phyloP scores from a whole-genome alignment of 2,113 vertebrate genomes.

The Lepisosteus oculatus region DNA sequence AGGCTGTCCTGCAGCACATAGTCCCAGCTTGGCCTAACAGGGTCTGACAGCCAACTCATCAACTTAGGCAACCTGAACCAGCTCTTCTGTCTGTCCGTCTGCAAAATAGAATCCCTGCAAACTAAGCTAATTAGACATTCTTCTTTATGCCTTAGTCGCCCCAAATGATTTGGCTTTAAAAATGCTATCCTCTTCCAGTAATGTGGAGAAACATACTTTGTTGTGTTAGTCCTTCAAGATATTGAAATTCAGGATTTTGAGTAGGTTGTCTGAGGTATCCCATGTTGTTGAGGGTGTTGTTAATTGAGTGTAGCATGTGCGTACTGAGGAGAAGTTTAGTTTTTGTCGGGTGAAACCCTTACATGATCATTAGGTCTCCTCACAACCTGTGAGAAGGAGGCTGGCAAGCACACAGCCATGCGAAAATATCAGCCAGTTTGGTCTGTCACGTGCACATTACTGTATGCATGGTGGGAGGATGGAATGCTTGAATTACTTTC shows the following conservation, averaged over 20 bases:
- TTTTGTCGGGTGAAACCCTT: no score
- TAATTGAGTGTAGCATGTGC: no score
- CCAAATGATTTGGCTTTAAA: no score
- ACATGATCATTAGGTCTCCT: no score
- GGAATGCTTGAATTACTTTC: slow-evolving; percentile 9
- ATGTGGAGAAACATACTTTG: background rate
- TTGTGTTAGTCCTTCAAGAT: background rate
- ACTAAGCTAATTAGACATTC: background rate
- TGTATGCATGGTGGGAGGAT: background rate
- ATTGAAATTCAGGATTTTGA: no score
- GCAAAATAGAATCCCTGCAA: background rate
- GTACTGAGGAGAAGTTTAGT: no score
- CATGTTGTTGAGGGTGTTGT: no score
- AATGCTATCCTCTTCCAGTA: no score
- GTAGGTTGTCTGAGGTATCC: no score
- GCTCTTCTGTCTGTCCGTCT: background rate
- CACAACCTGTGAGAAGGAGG: no score
- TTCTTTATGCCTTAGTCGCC: no score
- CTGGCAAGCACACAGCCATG: background rate
- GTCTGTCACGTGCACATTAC: no score
- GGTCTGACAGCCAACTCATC: background rate
- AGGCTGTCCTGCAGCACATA: background rate
- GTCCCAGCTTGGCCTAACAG: background rate
- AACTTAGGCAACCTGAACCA: background rate
- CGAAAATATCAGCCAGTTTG: background rate